Base-by-base conservation (phyloP, 2,888 invertebrate genomes). In the Orthosia incerta region DNA sequence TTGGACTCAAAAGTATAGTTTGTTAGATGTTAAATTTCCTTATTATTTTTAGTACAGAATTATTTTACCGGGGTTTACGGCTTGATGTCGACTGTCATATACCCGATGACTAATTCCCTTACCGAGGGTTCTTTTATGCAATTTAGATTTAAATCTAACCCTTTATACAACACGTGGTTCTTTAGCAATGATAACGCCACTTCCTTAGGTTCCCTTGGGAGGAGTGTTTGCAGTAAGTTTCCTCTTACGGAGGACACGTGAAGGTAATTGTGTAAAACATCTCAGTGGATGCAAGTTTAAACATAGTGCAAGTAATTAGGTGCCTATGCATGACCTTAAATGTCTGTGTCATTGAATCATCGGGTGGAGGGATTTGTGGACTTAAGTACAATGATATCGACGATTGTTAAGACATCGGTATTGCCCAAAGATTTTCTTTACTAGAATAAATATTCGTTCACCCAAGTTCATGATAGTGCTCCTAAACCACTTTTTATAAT, bases 221-320 rank as follows among this genome's bases (percentile, higher is more conserved):
- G 45, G 13, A n/a, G 59, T 78, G 74, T 71, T 78, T 61, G 66
- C 65, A 73, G 53, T n/a, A 26, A 77, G 78, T 66, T 53, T 81
- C 74, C 16, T 62, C 56, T 82, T 81, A 81, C 64, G 53, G 31
- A 65, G 23, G 64, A 71, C 64, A 60, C 16, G 13, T 46, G 39
- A 26, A 45, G 65, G 53, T 74, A 82, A 81, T 78, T 77, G 78
- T 45, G 50, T 48, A 69, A 51, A 80, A 69, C 69, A 72, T 67
- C 0, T 26, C 18, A 13, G 12, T 26, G 50, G 50, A 64, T 61
- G 39, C 59, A 63, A 39, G 48, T 39, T 15, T 50, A 60, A 5
- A 23, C 3, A 26, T 12, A 53, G 4, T 56, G 26, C 50, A 50
- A 15, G 4, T 72, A 72, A 69, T 72, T 63, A 65, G n/a, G 39